Percentiles rank a stretch among this genome's conserved stretches.
Evolutionary conservation across 23 tunicate genomes (phyloP).

Genomic region (Halocynthia aurantium): DNA sequence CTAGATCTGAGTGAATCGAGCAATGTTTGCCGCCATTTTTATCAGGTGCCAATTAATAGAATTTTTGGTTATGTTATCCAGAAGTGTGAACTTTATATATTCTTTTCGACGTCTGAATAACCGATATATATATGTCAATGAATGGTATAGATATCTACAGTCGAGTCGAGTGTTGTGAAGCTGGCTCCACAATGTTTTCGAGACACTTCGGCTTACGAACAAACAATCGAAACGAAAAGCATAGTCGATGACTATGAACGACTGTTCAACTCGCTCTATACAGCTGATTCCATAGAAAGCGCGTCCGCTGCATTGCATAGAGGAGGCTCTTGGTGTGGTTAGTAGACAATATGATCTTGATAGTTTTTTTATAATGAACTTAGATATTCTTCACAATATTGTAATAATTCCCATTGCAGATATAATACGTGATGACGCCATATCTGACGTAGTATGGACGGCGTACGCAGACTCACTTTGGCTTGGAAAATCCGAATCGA

Average conservation of each 20-base stretch:
- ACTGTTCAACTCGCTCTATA: slow-evolving; percentile 1
- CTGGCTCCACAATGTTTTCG: slow-evolving; percentile 36
- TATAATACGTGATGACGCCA: background rate
- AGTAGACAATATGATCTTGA: background rate
- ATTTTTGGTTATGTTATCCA: background rate
- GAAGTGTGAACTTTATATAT: background rate
- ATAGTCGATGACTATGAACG: background rate
- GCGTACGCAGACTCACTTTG: slow-evolving; percentile 38
- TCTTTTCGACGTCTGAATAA: background rate
- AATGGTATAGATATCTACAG: slow-evolving; percentile 28
- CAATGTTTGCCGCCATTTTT: slow-evolving; percentile 34
- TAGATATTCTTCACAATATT: background rate
- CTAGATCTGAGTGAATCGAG: slow-evolving; percentile 23
- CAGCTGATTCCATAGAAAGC: background rate
- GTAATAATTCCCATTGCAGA: background rate
- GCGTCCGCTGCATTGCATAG: background rate
- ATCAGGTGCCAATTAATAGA: slow-evolving; percentile 11
- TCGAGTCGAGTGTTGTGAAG: slow-evolving; percentile 16
- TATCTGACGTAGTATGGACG: slow-evolving; percentile 53
- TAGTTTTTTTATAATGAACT: background rate
- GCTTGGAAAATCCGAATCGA: slow-evolving; percentile 9
- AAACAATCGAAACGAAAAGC: slow-evolving; percentile 2
- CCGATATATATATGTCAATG: background rate
- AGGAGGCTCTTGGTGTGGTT: background rate
- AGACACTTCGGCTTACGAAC: slow-evolving; percentile 18